Percentiles rank a stretch among this genome's conserved stretches.
Conservation (phyloP, 2,888 invertebrate genomes). For the Pachymerium ferrugineum region DNA sequence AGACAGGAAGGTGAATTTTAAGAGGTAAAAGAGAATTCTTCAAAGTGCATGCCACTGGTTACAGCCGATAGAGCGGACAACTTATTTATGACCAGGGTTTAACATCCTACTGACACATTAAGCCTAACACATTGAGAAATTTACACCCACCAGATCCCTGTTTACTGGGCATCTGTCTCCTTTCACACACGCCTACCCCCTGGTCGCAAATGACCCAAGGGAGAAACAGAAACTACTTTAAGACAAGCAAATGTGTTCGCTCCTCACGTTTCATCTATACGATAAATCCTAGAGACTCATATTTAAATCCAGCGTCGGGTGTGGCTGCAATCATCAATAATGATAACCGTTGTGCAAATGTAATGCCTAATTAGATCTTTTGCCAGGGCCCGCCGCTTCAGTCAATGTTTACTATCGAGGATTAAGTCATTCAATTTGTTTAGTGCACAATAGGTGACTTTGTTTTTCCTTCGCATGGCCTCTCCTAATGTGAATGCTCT, state of each 20-base stretch:
- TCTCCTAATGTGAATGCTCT: not conserved
- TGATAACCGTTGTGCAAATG: not conserved
- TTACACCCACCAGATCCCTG: constrained; percentile 14
- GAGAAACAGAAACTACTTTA: constrained; percentile 6
- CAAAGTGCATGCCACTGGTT: not conserved
- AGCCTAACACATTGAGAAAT: constrained; percentile 15
- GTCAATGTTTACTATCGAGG: not conserved
- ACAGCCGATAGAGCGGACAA: not conserved
- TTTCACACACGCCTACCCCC: not conserved
- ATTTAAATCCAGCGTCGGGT: not conserved
- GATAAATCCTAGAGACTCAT: not conserved
- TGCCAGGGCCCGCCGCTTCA: not conserved
- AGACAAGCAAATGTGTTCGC: not conserved
- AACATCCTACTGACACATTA: constrained; percentile 21
- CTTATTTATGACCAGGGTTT: constrained; percentile 11
- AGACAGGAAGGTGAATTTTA: not conserved
- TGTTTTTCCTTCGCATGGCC: not conserved
- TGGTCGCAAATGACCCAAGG: constrained; percentile 18
- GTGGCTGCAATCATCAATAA: constrained; percentile 16
- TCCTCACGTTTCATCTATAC: too few species aligned
- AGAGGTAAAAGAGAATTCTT: not conserved
- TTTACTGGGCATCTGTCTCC: constrained; percentile 21
- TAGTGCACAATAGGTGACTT: constrained; percentile 12
- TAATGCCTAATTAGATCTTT: not conserved
- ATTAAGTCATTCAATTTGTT: constrained; percentile 18